Base-by-base conservation (phyloP, 2,888 invertebrate species). In the Rhagophthalmus giganteus region DNA sequence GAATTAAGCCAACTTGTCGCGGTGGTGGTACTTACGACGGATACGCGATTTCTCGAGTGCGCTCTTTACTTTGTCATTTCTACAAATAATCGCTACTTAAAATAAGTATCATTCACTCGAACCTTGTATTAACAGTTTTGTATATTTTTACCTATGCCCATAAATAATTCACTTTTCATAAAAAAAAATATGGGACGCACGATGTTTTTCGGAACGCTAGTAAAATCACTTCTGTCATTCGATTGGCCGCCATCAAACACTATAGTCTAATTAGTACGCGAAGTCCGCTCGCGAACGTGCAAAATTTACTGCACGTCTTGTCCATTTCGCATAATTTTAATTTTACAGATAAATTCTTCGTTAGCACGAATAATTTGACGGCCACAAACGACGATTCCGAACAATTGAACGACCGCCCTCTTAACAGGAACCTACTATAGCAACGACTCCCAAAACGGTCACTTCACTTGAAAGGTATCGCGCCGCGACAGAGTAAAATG, bases 21-120 rank as follows among this genome's bases (percentile, higher is more conserved):
- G 40, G 45, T 46, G 45, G 51, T 40, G 33, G 40, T 20, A 31
- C 12, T n/a, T n/a, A n/a, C n/a, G n/a, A n/a, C n/a, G n/a, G n/a
- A 30, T 11, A 20, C n/a, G n/a, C n/a, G n/a, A n/a, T n/a, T n/a
- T 38, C 26, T 28, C 14, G 25, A 38, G 37, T 38, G 32, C 46
- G 37, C 38, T 20, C 38, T 38, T 12, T 37, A n/a, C n/a, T n/a
- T n/a, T 16, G 26, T 39, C 39, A 39, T 39, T 30, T 15, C 39
- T 30, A 30, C 39, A 39, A 39, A 39, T 39, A 39, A 27, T 38
- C 28, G 12, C 39, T 11, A 39, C 39, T 39, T 39, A 39, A 39
- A 39, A 39, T 39, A 39, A 39, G 26, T 27, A 24, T 13, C 14
- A 20, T 34, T 34, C 34, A 24, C 34, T 11, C 20, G 12, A 9